phyloP scores from a whole-genome alignment of 2,797 vertebrate genomes.

The Amphiprion clarkii region DNA sequence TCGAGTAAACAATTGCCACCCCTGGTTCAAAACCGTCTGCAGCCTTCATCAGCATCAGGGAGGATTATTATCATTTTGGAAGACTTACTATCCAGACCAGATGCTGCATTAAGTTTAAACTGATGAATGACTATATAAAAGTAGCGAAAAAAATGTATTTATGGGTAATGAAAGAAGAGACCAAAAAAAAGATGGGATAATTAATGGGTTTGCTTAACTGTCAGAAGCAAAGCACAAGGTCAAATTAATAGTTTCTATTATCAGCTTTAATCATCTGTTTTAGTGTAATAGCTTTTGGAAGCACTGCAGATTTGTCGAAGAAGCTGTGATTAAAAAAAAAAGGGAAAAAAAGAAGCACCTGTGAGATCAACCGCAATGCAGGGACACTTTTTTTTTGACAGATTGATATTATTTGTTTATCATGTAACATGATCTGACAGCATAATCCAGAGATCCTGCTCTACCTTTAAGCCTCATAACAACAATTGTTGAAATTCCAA shows the following conservation, averaged over 20 bases:
- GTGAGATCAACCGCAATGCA: background rate
- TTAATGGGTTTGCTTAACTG: slow-evolving; percentile 20
- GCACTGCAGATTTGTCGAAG: background rate
- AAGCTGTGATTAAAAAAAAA: background rate
- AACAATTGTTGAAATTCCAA: too few relatives aligned
- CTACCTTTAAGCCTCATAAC: too few relatives aligned
- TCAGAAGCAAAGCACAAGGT: slow-evolving; percentile 3
- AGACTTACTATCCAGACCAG: background rate
- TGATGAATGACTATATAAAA: slow-evolving; percentile 6
- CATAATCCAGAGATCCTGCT: too few relatives aligned
- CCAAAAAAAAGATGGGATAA: slow-evolving; percentile 3
- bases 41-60: slow-evolving; percentile 32
- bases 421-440: too few relatives aligned
- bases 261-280: slow-evolving; percentile 26
- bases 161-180: background rate
- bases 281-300: slow-evolving; percentile 3
- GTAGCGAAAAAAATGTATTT: background rate
- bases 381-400: background rate
- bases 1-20: slow-evolving; percentile 63
- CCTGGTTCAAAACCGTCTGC: slow-evolving; percentile 52
- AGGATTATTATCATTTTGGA: slow-evolving; percentile 11
- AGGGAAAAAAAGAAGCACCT: background rate
- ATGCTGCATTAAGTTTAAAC: slow-evolving; percentile 7
- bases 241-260: slow-evolving; percentile 26
- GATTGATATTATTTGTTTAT: too few relatives aligned